Conservation (phyloP, 2,888 invertebrate species). For the Melinaea marsaeus region DNA sequence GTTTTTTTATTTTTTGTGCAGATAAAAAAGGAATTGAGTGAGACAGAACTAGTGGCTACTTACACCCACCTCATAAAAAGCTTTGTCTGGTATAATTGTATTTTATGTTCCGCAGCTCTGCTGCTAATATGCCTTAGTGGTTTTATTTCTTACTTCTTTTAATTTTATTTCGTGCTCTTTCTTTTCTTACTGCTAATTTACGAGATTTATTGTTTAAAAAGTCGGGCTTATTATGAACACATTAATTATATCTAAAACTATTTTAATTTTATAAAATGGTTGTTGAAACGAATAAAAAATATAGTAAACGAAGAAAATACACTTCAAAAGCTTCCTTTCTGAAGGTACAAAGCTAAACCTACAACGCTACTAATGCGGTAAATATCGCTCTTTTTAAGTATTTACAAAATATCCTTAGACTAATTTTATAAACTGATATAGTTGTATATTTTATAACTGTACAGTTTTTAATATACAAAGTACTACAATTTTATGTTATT, state of each 20-base stretch:
- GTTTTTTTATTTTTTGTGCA: background rate
- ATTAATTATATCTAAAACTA: background rate
- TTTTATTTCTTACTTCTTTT: conserved; percentile 11
- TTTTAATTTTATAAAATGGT: background rate
- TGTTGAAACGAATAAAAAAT: background rate
- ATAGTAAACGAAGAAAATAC: too few relatives aligned
- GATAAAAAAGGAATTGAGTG: background rate
- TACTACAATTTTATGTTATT: too few relatives aligned
- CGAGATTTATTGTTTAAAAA: background rate
- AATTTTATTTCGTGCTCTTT: conserved; percentile 3
- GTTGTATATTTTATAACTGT: too few relatives aligned
- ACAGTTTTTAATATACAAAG: too few relatives aligned
- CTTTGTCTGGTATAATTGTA: conserved; percentile 26
- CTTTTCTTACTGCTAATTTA: background rate
- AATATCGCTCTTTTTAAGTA: background rate
- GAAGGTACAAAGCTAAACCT: too few relatives aligned
- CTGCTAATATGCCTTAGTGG: conserved; percentile 15
- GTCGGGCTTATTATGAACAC: background rate
- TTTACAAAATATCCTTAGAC: too few relatives aligned
- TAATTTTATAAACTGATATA: too few relatives aligned
- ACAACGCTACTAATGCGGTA: too few relatives aligned
- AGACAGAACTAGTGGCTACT: background rate
- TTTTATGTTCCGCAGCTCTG: conserved; percentile 20
- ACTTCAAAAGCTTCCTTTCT: too few relatives aligned
- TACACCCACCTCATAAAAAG: conserved; percentile 18